Evolutionary conservation across 2,797 vertebrate species (phyloP).

Genomic region (Phaenicophaeus curvirostris): DNA sequence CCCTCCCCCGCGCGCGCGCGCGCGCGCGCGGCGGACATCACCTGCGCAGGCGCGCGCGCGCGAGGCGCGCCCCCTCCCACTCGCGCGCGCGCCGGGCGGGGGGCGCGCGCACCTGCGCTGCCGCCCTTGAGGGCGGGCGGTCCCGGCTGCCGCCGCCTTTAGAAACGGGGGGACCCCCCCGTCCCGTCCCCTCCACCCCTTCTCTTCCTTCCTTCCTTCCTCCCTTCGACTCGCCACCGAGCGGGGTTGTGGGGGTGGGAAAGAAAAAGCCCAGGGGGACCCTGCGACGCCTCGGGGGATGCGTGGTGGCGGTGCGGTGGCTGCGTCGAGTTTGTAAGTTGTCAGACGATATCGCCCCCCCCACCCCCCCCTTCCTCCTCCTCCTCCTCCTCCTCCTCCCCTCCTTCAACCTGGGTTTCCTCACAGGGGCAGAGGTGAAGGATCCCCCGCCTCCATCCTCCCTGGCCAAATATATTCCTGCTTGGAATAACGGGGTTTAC

Average conservation of each 20-base stretch:
- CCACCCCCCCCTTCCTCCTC: neutral
- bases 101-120: neutral
- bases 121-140: neutral
- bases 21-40: too few relatives aligned
- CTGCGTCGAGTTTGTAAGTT: slow-evolving; percentile 17
- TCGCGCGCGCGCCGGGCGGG: too few relatives aligned
- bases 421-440: neutral
- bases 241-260: too few relatives aligned
- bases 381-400: too few relatives aligned
- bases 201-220: neutral
- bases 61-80: too few relatives aligned
- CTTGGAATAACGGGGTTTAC: neutral
- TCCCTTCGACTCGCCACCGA: neutral
- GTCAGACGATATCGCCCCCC: neutral
- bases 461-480: neutral
- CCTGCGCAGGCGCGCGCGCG: too few relatives aligned
- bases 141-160: neutral
- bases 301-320: neutral
- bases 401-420: neutral
- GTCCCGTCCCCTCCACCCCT: neutral
- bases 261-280: slow-evolving; percentile 23
- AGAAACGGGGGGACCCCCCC: neutral
- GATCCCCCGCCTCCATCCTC: neutral
- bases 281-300: neutral
- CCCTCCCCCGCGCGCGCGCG: too few relatives aligned